phyloP scores from a whole-genome alignment of 2,888 invertebrate genomes.

The Erynnis tages region DNA sequence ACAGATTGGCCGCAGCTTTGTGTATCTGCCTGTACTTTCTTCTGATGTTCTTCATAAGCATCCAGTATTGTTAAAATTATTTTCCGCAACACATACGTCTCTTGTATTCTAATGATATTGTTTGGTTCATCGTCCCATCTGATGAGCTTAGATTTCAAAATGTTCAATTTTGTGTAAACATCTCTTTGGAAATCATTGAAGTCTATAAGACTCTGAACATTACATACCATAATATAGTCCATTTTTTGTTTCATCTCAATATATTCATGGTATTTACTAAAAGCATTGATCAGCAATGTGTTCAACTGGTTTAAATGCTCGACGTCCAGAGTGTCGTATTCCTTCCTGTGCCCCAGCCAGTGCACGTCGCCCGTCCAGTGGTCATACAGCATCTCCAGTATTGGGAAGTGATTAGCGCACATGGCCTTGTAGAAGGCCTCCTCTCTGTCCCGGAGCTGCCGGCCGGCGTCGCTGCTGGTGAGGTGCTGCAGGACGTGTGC shows the following conservation, averaged over 20 bases:
- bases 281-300: conserved; percentile 8
- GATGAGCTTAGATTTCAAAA: neutral
- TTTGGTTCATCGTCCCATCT: conserved; percentile 6
- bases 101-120: conserved; percentile 10
- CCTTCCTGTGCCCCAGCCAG: conserved; percentile 20
- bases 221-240: conserved; percentile 7
- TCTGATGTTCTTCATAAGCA: conserved; percentile 12
- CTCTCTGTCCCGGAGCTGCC: conserved; percentile 1
- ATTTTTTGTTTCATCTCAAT: neutral
- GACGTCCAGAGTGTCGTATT: conserved; percentile 16
- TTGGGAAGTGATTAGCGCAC: conserved; percentile 4
- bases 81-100: conserved; percentile 14
- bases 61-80: conserved; percentile 17
- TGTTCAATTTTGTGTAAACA: conserved; percentile 23
- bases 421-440: conserved; percentile 19
- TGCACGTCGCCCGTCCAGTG: conserved; percentile 26
- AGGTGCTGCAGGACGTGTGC: conserved; percentile 21
- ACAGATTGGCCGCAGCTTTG: too few relatives aligned
- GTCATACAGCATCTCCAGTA: conserved; percentile 28
- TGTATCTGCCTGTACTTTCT: neutral
- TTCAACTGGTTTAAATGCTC: conserved; percentile 14
- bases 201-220: conserved; percentile 12
- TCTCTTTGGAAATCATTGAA: conserved; percentile 26
- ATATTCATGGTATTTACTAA: conserved; percentile 10
- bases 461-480: neutral